phyloP scores from a whole-genome alignment of 1,140 invertebrate species.

The Anastrepha ludens region DNA sequence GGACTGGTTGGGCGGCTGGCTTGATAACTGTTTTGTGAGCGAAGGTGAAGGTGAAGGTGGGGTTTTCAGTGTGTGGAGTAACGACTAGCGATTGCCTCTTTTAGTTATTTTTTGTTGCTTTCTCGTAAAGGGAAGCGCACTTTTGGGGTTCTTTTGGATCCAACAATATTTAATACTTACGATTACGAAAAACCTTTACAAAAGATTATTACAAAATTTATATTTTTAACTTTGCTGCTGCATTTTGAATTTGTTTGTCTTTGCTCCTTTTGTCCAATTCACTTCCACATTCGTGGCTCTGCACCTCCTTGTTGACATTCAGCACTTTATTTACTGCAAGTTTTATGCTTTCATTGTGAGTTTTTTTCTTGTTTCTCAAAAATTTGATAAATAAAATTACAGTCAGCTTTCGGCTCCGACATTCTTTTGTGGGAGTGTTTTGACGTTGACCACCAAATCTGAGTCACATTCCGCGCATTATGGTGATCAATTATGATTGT shows the following conservation, averaged over 20 bases:
- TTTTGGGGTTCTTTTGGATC: background rate
- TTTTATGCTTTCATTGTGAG: background rate
- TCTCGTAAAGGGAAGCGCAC: background rate
- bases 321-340: background rate
- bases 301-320: background rate
- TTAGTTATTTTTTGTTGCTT: background rate
- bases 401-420: conserved; percentile 24
- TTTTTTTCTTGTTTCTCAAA: background rate
- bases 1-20: background rate
- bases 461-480: conserved; percentile 17
- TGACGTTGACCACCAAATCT: conserved; percentile 18
- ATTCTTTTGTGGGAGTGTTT: conserved; percentile 37
- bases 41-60: conserved; percentile 1
- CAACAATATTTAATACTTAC: too few relatives aligned
- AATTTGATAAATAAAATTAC: conserved; percentile 20
- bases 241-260: too few relatives aligned
- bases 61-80: background rate
- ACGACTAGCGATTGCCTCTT: too few relatives aligned
- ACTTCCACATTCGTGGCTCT: too few relatives aligned
- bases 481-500: conserved; percentile 47
- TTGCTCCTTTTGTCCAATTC: too few relatives aligned
- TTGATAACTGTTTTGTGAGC: background rate
- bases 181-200: too few relatives aligned
- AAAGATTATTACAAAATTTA: too few relatives aligned
- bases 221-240: too few relatives aligned